These are phyloP conservation scores for Catalaphyllia jardinei DNA, from an alignment of 64 coral and sea anemone genomes.

Conservation along the genomic window DNA sequence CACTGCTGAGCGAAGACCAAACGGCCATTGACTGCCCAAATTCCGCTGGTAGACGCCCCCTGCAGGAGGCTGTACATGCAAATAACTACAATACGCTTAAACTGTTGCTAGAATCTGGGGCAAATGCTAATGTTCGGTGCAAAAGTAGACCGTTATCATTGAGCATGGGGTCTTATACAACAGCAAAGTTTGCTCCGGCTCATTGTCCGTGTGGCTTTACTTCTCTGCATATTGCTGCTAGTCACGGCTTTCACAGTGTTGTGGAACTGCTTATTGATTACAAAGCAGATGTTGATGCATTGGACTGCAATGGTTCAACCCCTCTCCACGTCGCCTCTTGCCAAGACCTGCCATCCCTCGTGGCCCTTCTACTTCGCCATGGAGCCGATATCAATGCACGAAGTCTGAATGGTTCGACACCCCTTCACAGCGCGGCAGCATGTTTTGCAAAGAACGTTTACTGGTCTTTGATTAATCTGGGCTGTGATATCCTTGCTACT, in stretches of 20 bases:
- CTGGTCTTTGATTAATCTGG: slow-evolving; percentile 39
- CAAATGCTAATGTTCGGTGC: slow-evolving; percentile 28
- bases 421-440: slow-evolving; percentile 55
- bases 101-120: slow-evolving; percentile 44
- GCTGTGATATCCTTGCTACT: slow-evolving; percentile 12
- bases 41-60: slow-evolving; percentile 29
- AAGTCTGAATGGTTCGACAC: slow-evolving; percentile 51
- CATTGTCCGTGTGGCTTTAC: slow-evolving; percentile 49
- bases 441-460: slow-evolving; percentile 34
- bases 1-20: slow-evolving; percentile 9
- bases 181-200: background rate
- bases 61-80: slow-evolving; percentile 62
- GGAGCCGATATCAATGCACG: slow-evolving; percentile 25
- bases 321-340: slow-evolving; percentile 74
- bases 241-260: slow-evolving; percentile 29
- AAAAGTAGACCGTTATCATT: background rate
- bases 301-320: slow-evolving; percentile 43
- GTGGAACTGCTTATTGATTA: slow-evolving; percentile 26
- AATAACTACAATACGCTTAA: slow-evolving; percentile 33
- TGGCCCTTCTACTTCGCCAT: slow-evolving; percentile 5
- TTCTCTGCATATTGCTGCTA: slow-evolving; percentile 58
- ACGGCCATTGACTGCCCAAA: slow-evolving; percentile 41
- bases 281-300: slow-evolving; percentile 5
- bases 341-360: background rate
- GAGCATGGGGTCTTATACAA: background rate